Conservation (phyloP, 2,113 vertebrate species). For the Crotophaga sulcirostris region DNA sequence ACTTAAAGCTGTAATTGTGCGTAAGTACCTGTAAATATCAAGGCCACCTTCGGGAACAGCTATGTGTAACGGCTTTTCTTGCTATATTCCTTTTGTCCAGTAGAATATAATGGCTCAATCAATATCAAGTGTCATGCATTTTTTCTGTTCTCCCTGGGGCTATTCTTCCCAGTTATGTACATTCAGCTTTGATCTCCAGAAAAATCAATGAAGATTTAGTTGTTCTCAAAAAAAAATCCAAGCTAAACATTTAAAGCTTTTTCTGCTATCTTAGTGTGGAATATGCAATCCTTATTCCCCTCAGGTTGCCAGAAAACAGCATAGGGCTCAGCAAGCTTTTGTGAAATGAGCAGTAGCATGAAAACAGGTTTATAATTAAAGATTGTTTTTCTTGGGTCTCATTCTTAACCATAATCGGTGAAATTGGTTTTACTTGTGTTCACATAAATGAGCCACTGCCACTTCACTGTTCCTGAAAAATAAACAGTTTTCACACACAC, state of each 20-base stretch:
- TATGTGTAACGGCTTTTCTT: conserved; percentile 26
- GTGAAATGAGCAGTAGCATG: background rate
- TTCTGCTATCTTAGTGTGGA: conserved; percentile 2
- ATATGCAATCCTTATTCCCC: background rate
- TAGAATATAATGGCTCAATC: conserved; percentile 37
- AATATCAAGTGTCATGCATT: conserved; percentile 12
- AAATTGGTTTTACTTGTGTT: background rate
- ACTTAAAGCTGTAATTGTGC: conserved; percentile 27
- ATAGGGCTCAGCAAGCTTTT: background rate
- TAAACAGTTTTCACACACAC: background rate
- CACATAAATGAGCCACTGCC: background rate
- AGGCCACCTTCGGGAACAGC: conserved; percentile 19
- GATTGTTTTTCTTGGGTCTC: background rate
- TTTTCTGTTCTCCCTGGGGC: background rate
- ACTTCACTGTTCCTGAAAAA: conserved; percentile 26
- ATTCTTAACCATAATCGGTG: background rate
- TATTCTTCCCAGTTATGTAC: conserved; percentile 19
- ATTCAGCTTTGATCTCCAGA: conserved; percentile 26
- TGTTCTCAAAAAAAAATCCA: conserved; percentile 16
- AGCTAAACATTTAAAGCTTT: conserved; percentile 37
- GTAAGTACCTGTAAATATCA: conserved; percentile 29
- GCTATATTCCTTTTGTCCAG: background rate
- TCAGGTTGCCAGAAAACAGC: background rate
- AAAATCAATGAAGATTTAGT: conserved; percentile 61
- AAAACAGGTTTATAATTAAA: background rate